Base-by-base conservation (phyloP, 1,140 invertebrate genomes). In the Drosophila parabipectinata region DNA sequence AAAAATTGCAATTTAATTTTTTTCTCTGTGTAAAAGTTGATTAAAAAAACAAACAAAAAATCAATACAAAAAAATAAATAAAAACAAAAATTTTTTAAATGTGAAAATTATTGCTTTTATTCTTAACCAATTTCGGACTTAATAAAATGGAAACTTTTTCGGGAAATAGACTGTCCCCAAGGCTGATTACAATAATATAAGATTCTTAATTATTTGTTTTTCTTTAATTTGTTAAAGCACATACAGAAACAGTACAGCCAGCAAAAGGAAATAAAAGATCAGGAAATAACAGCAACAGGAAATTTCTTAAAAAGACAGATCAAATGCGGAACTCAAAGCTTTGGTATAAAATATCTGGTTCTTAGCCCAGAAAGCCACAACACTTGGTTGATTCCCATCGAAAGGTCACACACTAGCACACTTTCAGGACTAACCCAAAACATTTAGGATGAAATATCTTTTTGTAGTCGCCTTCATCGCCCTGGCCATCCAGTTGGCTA, bases 11-110 rank as follows among this genome's bases (percentile, higher is more conserved):
- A 85, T 79, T 81, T 79, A 64, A 87, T 75, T 87, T 77, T 73
- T 85, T 82, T 88, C 83, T 87, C 83, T 88, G 83, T 88, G 83
- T 88, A 88, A 88, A 88, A 88, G 83, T 88, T 88, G 79, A 87
- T 51, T 82, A 88, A 79, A 79, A 73, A 64, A 74, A 68, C 68
- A 21, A 21, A 55, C 57, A 76, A 76, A 56, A 68, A 58, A 66
- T 56, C 53, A 63, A 77, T 10, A 45, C 32, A 34, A 39, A 47
- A 77, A 75, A 64, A 47, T 21, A 66, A 72, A 58, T 37, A 37
- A 45, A 77, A 52, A 60, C 75, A 56, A 77, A 77, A 88, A 76
- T 82, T 87, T 85, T 87, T 87, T 87, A 82, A 87, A 87, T 87
- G 78, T 87, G 78, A 75, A 55, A 32, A 47, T 0, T 4, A 1